Evolutionary conservation across 2,113 vertebrate species (phyloP), one percentile per base, ranked within the genome.

Genomic region (Corythaeola cristata): DNA sequence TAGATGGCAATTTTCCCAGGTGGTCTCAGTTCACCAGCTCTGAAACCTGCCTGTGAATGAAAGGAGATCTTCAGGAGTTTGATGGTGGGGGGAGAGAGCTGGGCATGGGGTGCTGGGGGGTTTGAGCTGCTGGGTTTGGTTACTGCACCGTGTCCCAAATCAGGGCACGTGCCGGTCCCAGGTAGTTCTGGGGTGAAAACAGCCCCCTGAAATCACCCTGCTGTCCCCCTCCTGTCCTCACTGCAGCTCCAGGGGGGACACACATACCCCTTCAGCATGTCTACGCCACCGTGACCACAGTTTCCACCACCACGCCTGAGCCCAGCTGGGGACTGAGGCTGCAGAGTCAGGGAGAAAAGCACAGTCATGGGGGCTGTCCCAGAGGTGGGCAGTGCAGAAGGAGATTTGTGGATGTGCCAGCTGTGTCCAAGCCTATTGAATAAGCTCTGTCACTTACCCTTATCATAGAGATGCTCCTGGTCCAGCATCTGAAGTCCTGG

Each of bases 141-240:
- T 32, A 53, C 41, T 14, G 5, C 28, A 5, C 0, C 0, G 15
- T 60, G 41, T 33, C 82, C 15, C 47, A n/a, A 1, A 26, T 18
- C 33, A 21, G 28, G 35, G 18, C 4, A 15, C 27, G 9, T 60
- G 45, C 41, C 45, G 39, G 22, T 24, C 30, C 9, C 27, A 14
- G 22, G 60, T 8, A 35, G 24, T 21, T 37, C 49, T 24, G 23
- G 53, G 32, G 22, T 39, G 37, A 69, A 77, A 71, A 39, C 27
- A 66, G 22, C 3, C 10, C 15, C 50, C 50, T 28, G n/a, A 66
- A 56, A 62, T 50, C 67, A 24, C 56, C 9, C 28, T 72, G 52
- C 27, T 79, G 3, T 13, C 8, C 45, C 26, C 8, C 15, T 44
- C 26, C 55, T 37, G 39, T 49, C 30, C 84, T 19, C 37, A 14